Evolutionary conservation across 2,888 invertebrate species (phyloP).

Genomic region (Tipula confusa): DNA sequence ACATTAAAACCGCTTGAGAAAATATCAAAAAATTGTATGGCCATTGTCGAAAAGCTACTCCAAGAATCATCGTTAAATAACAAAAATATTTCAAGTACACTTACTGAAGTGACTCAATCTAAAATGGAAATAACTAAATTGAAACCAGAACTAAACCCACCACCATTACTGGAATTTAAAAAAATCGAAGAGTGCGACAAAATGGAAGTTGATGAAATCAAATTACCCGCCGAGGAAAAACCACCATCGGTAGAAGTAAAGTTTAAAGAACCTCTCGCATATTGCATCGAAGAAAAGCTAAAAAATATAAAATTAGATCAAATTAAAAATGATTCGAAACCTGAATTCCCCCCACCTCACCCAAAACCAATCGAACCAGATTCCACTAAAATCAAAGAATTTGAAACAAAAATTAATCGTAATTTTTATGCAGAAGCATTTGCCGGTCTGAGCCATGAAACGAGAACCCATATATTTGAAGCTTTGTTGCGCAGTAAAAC

Average conservation of each 20-base stretch:
- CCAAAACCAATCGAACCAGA: neutral
- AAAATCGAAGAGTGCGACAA: neutral
- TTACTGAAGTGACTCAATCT: neutral
- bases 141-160: neutral
- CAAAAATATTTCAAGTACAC: neutral
- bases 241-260: neutral
- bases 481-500: neutral
- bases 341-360: neutral
- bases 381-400: neutral
- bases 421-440: constrained; percentile 29
- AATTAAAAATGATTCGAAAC: neutral
- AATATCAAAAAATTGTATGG: neutral
- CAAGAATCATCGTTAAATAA: neutral
- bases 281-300: neutral
- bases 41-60: neutral
- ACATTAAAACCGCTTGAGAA: neutral
- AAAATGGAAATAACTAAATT: neutral
- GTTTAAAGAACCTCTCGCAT: neutral
- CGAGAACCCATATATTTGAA: neutral
- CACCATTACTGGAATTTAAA: neutral
- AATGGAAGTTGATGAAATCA: neutral
- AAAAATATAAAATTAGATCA: neutral
- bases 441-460: constrained; percentile 3
- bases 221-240: neutral
- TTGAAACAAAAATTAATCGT: constrained; percentile 5